phyloP scores from a whole-genome alignment of 2,113 vertebrate genomes.

The Dasyurus viverrinus region DNA sequence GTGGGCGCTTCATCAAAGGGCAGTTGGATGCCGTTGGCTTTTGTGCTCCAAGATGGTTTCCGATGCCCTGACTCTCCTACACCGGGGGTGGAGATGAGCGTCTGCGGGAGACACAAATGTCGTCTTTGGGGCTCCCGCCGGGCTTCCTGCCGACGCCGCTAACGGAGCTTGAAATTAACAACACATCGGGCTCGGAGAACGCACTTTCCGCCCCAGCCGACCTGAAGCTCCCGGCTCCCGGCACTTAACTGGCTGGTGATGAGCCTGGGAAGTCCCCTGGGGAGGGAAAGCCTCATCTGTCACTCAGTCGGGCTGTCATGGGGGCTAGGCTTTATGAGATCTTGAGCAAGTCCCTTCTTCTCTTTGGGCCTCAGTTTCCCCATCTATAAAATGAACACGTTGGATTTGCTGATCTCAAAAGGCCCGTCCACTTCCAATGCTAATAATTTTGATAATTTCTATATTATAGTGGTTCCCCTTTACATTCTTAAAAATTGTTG shows the following conservation, averaged over 20 bases:
- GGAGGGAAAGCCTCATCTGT: not conserved
- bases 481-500: not conserved
- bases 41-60: not conserved
- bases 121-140: not conserved
- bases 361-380: not conserved
- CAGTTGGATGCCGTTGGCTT: not conserved
- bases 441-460: not conserved
- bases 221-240: not conserved
- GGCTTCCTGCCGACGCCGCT: not conserved
- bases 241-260: not conserved
- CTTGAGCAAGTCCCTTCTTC: not conserved
- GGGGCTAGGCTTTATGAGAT: not conserved
- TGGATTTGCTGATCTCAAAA: not conserved
- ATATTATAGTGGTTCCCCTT: not conserved
- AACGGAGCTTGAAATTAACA: slow-evolving; percentile 5
- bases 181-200: not conserved
- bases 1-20: not conserved
- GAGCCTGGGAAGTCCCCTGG: not conserved
- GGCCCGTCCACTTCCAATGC: not conserved
- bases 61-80: not conserved
- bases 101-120: not conserved
- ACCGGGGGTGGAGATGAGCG: not conserved
- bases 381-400: not conserved
- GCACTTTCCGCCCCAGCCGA: not conserved
- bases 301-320: not conserved